These are phyloP conservation scores for Amblyteles armatorius DNA, from an alignment of 2,888 invertebrate genomes.

Conservation along the genomic window DNA sequence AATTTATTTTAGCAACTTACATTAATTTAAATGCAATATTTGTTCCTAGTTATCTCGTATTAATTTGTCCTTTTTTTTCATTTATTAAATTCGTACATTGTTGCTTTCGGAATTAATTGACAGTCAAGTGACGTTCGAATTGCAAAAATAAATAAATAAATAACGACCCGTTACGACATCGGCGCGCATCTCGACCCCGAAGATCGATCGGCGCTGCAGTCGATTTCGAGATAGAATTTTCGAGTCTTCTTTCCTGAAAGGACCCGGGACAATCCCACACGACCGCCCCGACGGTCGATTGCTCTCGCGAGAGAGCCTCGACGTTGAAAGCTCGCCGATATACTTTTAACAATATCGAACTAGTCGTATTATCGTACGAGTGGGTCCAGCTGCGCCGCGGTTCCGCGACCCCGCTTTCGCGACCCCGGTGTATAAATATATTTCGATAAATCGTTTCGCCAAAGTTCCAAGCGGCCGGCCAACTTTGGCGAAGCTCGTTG, in stretches of 20 bases:
- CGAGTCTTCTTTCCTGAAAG: slow-evolving; percentile 33
- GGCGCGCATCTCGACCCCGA: background rate
- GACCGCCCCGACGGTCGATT: background rate
- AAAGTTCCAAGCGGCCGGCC: slow-evolving; percentile 46
- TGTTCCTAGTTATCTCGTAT: background rate
- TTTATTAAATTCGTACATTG: no score
- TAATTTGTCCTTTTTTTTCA: no score
- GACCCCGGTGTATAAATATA: slow-evolving; percentile 58
- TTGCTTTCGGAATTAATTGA: no score
- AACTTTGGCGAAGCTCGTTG: slow-evolving; percentile 44
- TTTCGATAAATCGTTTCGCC: slow-evolving; percentile 50
- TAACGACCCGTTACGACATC: no score
- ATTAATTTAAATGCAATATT: background rate
- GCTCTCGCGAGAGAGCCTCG: slow-evolving; percentile 13
- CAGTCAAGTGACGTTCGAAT: no score
- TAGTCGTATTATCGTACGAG: slow-evolving; percentile 43
- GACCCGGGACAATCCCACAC: background rate
- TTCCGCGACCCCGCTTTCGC: background rate
- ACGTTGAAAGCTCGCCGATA: slow-evolving; percentile 6
- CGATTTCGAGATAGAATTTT: slow-evolving; percentile 76
- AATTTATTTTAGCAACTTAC: background rate
- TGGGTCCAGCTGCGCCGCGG: slow-evolving; percentile 42
- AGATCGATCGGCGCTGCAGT: slow-evolving; percentile 69
- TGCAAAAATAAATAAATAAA: no score
- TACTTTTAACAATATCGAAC: slow-evolving; percentile 55